These are phyloP conservation scores for Lasioglossum malachurum DNA, from an alignment of 2,888 invertebrate species.

Conservation along the genomic window DNA sequence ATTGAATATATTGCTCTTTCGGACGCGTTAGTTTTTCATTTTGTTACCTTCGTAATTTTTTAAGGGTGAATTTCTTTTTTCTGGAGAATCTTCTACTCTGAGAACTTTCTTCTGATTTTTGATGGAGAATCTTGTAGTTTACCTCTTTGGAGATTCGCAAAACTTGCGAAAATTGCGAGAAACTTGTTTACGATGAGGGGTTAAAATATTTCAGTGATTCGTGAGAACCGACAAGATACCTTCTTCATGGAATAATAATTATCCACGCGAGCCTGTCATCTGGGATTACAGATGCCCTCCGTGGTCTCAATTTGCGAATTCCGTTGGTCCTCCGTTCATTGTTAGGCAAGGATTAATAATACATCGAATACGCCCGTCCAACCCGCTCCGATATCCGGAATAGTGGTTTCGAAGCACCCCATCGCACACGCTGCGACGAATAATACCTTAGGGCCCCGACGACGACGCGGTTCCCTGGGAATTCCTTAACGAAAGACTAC, in stretches of 20 bases:
- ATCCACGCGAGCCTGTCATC: constrained; percentile 17
- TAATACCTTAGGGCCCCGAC: constrained; percentile 23
- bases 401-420: constrained; percentile 20
- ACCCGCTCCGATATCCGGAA: constrained; percentile 49
- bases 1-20: too few relatives aligned
- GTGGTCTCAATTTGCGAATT: constrained; percentile 75
- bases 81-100: too few relatives aligned
- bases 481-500: constrained; percentile 32
- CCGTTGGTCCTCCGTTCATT: constrained; percentile 72
- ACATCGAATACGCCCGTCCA: constrained; percentile 67
- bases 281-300: constrained; percentile 73
- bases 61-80: too few relatives aligned
- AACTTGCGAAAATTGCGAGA: not conserved
- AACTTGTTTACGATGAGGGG: not conserved
- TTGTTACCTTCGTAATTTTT: too few relatives aligned
- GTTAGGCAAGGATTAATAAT: constrained; percentile 77
- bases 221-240: constrained; percentile 20
- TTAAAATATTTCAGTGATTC: not conserved
- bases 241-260: constrained; percentile 60
- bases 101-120: too few relatives aligned
- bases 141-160: not conserved
- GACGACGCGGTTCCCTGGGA: constrained; percentile 24
- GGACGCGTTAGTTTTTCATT: too few relatives aligned
- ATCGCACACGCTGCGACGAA: constrained; percentile 9
- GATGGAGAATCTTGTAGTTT: not conserved